phyloP scores from a whole-genome alignment of 2,113 vertebrate species.

The Natator depressus region DNA sequence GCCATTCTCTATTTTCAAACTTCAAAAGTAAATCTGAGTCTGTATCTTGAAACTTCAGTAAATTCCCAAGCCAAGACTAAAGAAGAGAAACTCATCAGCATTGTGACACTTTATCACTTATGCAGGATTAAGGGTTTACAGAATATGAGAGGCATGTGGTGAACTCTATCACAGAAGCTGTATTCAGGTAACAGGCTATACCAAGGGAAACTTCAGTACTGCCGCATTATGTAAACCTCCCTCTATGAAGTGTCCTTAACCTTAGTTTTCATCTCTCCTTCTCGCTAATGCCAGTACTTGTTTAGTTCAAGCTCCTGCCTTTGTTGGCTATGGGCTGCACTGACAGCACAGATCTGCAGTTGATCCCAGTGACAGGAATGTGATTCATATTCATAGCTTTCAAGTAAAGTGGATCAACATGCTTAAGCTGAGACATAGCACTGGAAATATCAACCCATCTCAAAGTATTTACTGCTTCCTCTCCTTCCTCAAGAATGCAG shows the following conservation, averaged over 20 bases:
- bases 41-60: neutral
- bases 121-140: constrained; percentile 29
- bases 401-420: constrained; percentile 43
- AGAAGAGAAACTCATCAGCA: neutral
- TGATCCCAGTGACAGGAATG: neutral
- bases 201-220: neutral
- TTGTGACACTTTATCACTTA: constrained; percentile 9
- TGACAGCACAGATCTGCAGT: constrained; percentile 1
- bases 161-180: constrained; percentile 30
- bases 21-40: neutral
- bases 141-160: neutral
- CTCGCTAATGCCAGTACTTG: neutral
- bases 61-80: constrained; percentile 9
- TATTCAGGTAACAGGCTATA: constrained; percentile 13
- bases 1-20: constrained; percentile 23
- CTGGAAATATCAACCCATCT: constrained; percentile 30
- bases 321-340: constrained; percentile 2
- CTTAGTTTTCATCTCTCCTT: neutral
- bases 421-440: constrained; percentile 34
- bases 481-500: constrained; percentile 41
- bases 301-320: neutral
- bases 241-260: neutral
- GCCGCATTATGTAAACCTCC: neutral
- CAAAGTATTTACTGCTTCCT: constrained; percentile 3
- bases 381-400: constrained; percentile 19